These are phyloP conservation scores for Brenthis ino DNA, from an alignment of 2,888 invertebrate genomes.

Conservation along the genomic window DNA sequence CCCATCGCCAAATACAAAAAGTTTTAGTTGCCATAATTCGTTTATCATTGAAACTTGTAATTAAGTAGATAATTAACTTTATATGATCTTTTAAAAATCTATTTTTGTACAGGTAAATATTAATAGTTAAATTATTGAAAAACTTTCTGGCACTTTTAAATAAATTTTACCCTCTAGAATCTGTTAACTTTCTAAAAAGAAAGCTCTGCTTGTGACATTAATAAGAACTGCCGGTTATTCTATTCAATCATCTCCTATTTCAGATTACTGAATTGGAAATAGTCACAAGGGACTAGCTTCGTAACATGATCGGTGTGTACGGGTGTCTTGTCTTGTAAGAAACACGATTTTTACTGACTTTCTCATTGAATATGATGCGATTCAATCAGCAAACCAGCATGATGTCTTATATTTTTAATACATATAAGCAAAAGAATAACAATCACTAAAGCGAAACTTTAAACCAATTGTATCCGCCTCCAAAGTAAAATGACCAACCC, in stretches of 20 bases:
- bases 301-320: conserved; percentile 28
- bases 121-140: background rate
- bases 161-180: background rate
- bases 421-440: no score
- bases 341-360: conserved; percentile 27
- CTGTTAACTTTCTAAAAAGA: background rate
- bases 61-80: background rate
- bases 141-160: background rate
- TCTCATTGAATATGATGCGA: conserved; percentile 24
- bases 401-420: conserved; percentile 7
- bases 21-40: background rate
- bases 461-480: no score
- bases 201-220: conserved; percentile 14
- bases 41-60: background rate
- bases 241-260: conserved; percentile 25
- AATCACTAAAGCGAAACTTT: no score
- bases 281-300: conserved; percentile 27
- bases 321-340: conserved; percentile 30
- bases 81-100: background rate
- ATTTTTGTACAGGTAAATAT: background rate
- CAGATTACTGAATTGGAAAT: conserved; percentile 33
- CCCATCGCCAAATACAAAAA: conserved; percentile 14
- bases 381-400: conserved; percentile 21
- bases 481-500: no score
- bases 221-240: conserved; percentile 18